Base-by-base conservation (phyloP, 2,797 vertebrate genomes). In the Nannoperca australis region DNA sequence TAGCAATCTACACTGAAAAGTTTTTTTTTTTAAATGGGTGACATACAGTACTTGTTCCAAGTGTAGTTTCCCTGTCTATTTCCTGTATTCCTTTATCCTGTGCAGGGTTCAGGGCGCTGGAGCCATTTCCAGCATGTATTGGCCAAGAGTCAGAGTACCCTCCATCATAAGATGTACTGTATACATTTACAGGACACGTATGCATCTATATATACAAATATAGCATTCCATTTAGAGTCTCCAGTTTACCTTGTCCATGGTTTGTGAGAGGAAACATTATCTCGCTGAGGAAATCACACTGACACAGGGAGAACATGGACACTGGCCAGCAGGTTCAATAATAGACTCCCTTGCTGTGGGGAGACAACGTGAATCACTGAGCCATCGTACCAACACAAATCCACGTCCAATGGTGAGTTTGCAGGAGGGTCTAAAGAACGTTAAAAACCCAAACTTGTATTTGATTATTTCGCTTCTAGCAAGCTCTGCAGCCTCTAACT, bases 151-250 rank as follows among this genome's bases (percentile, higher is more conserved):
- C 63, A 53, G n/a, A 9, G 22, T 60, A 63, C 47, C 59, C 17
- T 44, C 15, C 24, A 79, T 73, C 38, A 82, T 64, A 78, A 45
- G 63, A 75, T 69, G 58, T 59, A 61, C 71, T 63, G 74, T 78
- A 77, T 61, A 73, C 42, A 69, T 78, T 62, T 18, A 51, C 34
- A 72, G 47, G 18, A 61, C n/a, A 49, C 65, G 32, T 64, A 76
- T 83, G 71, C n/a, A 64, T 85, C 60, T 78, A 64, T 69, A 66
- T 76, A 83, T 65, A 87, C 18, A 72, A 72, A 81, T 54, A 20
- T 27, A 74, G 1, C 76, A 83, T 81, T 84, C 54, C 82, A 5
- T 68, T 59, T 45, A 38, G 22, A 77, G 70, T 70, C 61, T 70
- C 27, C 72, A 58, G 32, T 65, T 30, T 20, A 42, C 42, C 8